Evolutionary conservation across 2,888 invertebrate species (phyloP).

Genomic region (Tanypteryx hageni): DNA sequence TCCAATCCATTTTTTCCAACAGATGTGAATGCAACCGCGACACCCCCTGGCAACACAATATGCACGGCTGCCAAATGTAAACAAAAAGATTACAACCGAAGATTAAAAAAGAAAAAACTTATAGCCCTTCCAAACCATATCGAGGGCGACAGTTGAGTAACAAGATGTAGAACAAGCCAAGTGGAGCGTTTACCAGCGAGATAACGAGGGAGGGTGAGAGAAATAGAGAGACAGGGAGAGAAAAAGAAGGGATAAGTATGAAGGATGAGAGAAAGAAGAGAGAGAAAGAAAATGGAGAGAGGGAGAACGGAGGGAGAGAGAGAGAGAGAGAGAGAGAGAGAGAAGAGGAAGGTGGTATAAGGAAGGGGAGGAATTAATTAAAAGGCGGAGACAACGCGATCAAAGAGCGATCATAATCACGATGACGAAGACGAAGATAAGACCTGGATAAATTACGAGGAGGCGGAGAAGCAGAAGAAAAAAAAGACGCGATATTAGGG

Average conservation of each 20-base stretch:
- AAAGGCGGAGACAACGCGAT: constrained; percentile 52
- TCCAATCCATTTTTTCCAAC: no score
- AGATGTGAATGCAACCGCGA: no score
- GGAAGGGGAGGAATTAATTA: constrained; percentile 65
- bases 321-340: neutral
- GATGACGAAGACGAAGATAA: constrained; percentile 57
- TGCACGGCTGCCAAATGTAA: no score
- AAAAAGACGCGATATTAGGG: constrained; percentile 67
- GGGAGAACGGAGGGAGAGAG: neutral
- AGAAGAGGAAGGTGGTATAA: constrained; percentile 48
- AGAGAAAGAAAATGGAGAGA: neutral
- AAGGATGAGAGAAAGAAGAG: neutral
- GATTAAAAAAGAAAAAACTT: no score
- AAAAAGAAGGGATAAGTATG: constrained; percentile 42
- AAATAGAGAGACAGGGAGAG: neutral
- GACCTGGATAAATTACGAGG: constrained; percentile 39
- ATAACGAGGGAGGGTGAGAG: neutral
- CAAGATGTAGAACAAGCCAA: constrained; percentile 8
- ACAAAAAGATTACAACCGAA: no score
- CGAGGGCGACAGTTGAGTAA: neutral
- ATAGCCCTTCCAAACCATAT: neutral
- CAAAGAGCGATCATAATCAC: constrained; percentile 57
- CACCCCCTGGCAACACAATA: no score
- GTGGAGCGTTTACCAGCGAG: neutral
- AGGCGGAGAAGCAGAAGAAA: constrained; percentile 15